These are phyloP conservation scores for Myioborus miniatus DNA, from an alignment of 2,797 vertebrate genomes.

Conservation along the genomic window DNA sequence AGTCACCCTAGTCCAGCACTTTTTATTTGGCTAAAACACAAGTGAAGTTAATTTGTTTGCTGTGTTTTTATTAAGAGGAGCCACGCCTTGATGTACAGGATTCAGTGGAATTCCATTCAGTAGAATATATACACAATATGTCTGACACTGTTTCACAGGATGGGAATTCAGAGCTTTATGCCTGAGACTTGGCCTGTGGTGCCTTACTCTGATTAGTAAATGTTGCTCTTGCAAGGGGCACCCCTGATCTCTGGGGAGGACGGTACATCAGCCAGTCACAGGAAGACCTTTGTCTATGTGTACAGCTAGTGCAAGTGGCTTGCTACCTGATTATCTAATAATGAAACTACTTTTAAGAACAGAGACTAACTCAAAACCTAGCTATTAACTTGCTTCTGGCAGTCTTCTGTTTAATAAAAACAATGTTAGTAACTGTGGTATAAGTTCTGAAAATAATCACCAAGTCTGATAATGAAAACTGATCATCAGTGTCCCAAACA, in stretches of 20 bases:
- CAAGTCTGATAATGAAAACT: background rate
- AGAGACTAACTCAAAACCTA: background rate
- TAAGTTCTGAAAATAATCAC: conserved; percentile 16
- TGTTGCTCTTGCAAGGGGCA: background rate
- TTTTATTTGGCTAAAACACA: background rate
- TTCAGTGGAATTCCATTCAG: background rate
- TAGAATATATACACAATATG: background rate
- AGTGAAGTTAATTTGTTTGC: background rate
- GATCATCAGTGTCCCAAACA: background rate
- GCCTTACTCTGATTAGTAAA: background rate
- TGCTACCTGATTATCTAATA: background rate
- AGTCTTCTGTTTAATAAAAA: conserved; percentile 16
- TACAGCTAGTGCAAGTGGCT: background rate
- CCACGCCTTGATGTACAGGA: background rate
- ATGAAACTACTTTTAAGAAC: background rate
- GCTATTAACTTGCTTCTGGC: background rate
- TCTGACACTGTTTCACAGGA: background rate
- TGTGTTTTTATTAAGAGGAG: background rate
- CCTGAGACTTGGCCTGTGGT: background rate
- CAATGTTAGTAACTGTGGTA: background rate
- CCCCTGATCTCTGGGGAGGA: background rate
- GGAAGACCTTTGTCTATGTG: rapidly evolving
- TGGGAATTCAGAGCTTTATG: background rate
- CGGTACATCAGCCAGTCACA: background rate
- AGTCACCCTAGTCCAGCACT: background rate